phyloP scores from a whole-genome alignment of 1,140 invertebrate genomes.

The Drosophila elegans region DNA sequence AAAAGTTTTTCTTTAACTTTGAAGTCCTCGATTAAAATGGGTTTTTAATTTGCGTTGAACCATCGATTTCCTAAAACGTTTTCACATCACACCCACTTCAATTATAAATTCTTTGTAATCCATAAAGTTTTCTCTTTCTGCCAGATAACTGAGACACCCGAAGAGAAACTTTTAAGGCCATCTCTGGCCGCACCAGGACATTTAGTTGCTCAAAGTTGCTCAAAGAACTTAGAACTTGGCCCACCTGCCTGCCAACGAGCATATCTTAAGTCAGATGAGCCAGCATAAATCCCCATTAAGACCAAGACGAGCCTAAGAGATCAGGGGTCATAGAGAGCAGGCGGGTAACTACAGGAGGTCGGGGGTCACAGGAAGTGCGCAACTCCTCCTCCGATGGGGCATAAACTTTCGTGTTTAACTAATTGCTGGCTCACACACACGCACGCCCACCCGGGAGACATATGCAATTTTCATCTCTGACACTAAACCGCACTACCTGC shows the following conservation, averaged over 20 bases:
- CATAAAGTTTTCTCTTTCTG: slow-evolving; percentile 27
- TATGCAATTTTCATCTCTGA: slow-evolving; percentile 48
- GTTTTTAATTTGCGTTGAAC: slow-evolving; percentile 43
- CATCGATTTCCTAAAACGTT: slow-evolving; percentile 32
- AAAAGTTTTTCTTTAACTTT: neutral
- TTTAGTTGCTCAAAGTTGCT: slow-evolving; percentile 54
- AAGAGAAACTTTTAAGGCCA: slow-evolving; percentile 21
- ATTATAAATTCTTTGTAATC: slow-evolving; percentile 49
- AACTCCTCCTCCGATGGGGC: slow-evolving; percentile 28
- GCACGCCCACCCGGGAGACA: slow-evolving; percentile 18
- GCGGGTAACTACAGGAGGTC: slow-evolving; percentile 1
- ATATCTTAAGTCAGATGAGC: slow-evolving; percentile 39
- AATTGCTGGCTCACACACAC: slow-evolving; percentile 55
- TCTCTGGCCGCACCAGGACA: slow-evolving; percentile 35
- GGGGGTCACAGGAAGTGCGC: slow-evolving; percentile 29
- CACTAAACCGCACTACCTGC: slow-evolving; percentile 31
- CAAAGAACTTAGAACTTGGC: slow-evolving; percentile 1
- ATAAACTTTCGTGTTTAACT: slow-evolving; percentile 74
- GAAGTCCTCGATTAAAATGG: neutral
- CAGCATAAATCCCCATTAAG: slow-evolving; percentile 44
- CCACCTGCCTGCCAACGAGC: slow-evolving; percentile 12
- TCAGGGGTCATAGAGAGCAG: slow-evolving; percentile 14
- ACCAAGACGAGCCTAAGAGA: slow-evolving; percentile 27
- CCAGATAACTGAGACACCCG: slow-evolving; percentile 15
- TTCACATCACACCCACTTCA: slow-evolving; percentile 11